Percentiles rank a stretch among this genome's conserved stretches.
These are phyloP conservation scores for Arctopsyche grandis DNA, from an alignment of 1,140 invertebrate genomes.

Conservation along the genomic window DNA sequence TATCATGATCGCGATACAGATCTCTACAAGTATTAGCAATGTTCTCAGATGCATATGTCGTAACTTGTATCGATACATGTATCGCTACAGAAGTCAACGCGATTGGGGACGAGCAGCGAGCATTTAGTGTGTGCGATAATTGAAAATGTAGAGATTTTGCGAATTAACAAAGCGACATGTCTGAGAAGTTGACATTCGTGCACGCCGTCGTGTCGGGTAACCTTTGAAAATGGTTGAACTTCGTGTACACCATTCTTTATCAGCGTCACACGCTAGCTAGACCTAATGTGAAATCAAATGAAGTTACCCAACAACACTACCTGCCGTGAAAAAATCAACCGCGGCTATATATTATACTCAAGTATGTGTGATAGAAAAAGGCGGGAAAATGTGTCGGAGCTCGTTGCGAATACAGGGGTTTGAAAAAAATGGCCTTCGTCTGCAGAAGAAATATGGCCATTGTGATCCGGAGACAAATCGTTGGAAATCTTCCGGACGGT, in stretches of 20 bases:
- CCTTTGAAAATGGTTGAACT: conserved; percentile 35
- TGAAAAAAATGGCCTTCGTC: conserved; percentile 1
- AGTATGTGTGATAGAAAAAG: conserved; percentile 4
- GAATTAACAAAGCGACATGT: background rate
- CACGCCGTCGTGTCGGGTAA: background rate
- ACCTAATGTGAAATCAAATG: conserved; percentile 34
- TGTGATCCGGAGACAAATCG: too few species aligned
- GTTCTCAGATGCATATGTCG: too few species aligned
- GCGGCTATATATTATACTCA: background rate
- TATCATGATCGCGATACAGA: too few species aligned
- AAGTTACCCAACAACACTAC: conserved; percentile 12
- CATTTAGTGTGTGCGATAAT: too few species aligned
- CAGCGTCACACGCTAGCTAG: conserved; percentile 30
- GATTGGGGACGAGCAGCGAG: background rate
- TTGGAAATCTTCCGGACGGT: too few species aligned
- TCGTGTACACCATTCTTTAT: conserved; percentile 38
- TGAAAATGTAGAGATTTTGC: too few species aligned
- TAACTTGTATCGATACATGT: background rate
- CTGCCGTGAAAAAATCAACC: background rate
- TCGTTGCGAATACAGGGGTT: background rate
- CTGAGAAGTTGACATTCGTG: conserved; percentile 26
- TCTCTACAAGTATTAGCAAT: too few species aligned
- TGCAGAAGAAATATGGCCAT: background rate
- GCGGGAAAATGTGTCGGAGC: conserved; percentile 28
- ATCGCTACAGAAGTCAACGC: background rate